Evolutionary conservation across 1,140 invertebrate genomes (phyloP), one percentile per base, ranked within the genome.

Genomic region (Meloidogyne chitwoodi): DNA sequence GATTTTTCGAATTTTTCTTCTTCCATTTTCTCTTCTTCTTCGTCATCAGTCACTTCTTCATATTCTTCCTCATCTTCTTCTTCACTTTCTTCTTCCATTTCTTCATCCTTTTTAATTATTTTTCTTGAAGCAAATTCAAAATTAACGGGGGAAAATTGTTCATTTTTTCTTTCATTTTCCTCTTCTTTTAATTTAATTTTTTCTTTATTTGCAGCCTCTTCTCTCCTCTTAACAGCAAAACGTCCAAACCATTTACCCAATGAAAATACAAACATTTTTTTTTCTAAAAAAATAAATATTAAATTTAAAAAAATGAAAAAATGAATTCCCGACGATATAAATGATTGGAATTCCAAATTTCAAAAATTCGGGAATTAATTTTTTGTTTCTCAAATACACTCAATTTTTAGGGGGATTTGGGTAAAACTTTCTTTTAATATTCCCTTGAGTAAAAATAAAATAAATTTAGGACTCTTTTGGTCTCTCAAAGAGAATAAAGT

Each of bases 171-270:
- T 61, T 26, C 41, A 14, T 24, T 26, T 5, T 69, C 4, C n/a
- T n/a, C n/a, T n/a, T n/a, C n/a, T 3, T 26, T 11, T 64, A 24
- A 31, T 64, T 64, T 31, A 38, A 38, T 38, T 38, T 38, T 38
- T 38, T 38, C 34, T 38, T 24, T 31, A 24, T 64, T n/a, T 29
- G 41, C 27, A 22, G 48, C 69, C 41, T 71, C 69, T 1, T 24
- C n/a, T n/a, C n/a, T 31, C 8, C 69, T 24, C 31, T 61, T 44
- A 27, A 38, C 27, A 5, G 69, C 69, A 71, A 71, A 71, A 71
- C 48, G 69, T 8, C 69, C 69, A 19, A 71, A 71, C 69, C 69
- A 71, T 71, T 71, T 71, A 19, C 69, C 69, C 31, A 71, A 27
- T 24, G 69, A 71, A 16, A 71, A 61, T 26, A 71, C 69, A 56